These are phyloP conservation scores for Hirundo rustica DNA, from an alignment of 2,797 vertebrate genomes.

Conservation along the genomic window DNA sequence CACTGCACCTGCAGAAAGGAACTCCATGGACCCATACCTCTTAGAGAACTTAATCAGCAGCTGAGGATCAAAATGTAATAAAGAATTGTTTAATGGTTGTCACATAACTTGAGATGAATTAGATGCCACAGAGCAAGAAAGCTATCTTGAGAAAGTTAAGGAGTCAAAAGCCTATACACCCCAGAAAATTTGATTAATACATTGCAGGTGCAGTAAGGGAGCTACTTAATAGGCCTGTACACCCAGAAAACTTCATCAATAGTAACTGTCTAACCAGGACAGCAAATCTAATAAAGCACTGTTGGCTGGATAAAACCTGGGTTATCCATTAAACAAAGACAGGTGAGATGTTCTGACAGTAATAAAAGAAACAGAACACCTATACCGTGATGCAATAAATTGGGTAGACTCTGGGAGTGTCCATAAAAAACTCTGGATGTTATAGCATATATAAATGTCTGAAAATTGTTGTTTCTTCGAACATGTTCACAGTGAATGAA, in stretches of 20 bases:
- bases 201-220: neutral
- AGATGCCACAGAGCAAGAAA: neutral
- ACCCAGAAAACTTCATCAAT: neutral
- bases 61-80: neutral
- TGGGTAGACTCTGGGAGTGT: neutral
- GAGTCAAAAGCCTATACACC: neutral
- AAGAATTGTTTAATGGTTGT: neutral
- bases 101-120: neutral
- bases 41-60: neutral
- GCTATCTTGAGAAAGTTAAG: neutral
- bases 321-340: neutral
- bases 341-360: neutral
- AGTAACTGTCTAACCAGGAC: neutral
- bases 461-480: neutral
- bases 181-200: neutral
- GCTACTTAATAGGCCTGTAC: neutral
- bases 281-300: neutral
- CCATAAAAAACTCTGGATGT: neutral
- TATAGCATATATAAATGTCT: no score
- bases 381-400: neutral
- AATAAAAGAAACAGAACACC: neutral
- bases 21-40: neutral
- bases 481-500: fast-evolving
- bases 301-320: neutral
- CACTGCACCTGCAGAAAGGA: neutral